Evolutionary conservation across 2,888 invertebrate genomes (phyloP).

Genomic region (Homarus gammarus): DNA sequence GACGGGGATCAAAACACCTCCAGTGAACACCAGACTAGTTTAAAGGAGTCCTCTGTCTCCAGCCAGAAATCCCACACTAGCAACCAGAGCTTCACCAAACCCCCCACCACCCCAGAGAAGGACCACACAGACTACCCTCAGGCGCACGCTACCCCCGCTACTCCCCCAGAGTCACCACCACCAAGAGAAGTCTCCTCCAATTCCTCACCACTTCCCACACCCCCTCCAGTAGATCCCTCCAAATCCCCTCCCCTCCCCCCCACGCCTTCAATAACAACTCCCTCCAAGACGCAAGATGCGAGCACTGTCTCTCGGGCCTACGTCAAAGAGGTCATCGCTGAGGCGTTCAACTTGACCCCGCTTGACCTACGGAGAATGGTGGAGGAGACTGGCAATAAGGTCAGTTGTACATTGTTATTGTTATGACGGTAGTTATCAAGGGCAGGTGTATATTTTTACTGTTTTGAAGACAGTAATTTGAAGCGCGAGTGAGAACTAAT

Average conservation of each 20-base stretch:
- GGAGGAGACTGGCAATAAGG: slow-evolving; percentile 32
- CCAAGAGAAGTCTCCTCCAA: neutral
- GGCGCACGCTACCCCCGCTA: neutral
- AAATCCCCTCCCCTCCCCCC: neutral
- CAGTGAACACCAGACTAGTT: no score
- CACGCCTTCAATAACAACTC: neutral
- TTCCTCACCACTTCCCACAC: neutral
- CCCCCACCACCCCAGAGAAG: neutral
- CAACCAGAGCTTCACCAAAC: neutral
- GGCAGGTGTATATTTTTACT: no score
- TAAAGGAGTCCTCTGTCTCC: neutral
- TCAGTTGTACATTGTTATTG: neutral
- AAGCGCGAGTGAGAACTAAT: no score
- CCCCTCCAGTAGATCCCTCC: neutral
- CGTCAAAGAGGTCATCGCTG: slow-evolving; percentile 34
- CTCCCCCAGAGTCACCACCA: neutral
- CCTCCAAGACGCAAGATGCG: neutral
- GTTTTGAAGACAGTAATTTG: no score
- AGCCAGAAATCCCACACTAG: neutral
- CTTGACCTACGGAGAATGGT: slow-evolving; percentile 49
- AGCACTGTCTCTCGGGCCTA: slow-evolving; percentile 5
- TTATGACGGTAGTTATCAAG: no score
- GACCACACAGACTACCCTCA: neutral
- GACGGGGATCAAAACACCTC: neutral
- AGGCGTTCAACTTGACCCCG: slow-evolving; percentile 53